A percentile compares a stretch with the other conserved stretches of the same genome.
Evolutionary conservation across 2,113 vertebrate species (phyloP).

Genomic region (Nibea albiflora): DNA sequence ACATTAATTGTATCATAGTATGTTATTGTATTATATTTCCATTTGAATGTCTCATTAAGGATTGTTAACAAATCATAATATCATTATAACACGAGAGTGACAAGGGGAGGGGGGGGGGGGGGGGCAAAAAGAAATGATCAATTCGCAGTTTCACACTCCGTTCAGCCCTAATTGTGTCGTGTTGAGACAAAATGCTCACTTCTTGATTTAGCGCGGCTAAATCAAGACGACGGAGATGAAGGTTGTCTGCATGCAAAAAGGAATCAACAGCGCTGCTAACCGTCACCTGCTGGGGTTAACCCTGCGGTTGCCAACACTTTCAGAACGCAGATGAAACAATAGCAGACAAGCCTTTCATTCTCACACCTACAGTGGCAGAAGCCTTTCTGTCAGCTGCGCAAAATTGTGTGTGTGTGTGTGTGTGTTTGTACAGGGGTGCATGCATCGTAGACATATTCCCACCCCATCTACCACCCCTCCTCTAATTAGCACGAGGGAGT

Average conservation of each 20-base stretch:
- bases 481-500: slow-evolving; percentile 83
- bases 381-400: slow-evolving; percentile 74
- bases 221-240: slow-evolving; percentile 63
- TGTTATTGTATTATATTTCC: neutral
- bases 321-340: slow-evolving; percentile 70
- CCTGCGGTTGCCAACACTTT: slow-evolving; percentile 71
- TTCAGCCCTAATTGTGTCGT: slow-evolving; percentile 60
- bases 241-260: slow-evolving; percentile 57
- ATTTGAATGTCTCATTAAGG: slow-evolving; percentile 1
- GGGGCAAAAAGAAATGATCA: slow-evolving; percentile 24
- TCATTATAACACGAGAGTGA: slow-evolving; percentile 18
- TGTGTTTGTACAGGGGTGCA: slow-evolving; percentile 64
- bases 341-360: slow-evolving; percentile 77
- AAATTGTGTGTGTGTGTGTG: slow-evolving; percentile 52
- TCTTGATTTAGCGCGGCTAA: slow-evolving; percentile 55
- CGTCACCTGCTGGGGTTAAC: slow-evolving; percentile 81
- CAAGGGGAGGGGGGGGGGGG: neutral
- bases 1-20: neutral
- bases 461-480: slow-evolving; percentile 19
- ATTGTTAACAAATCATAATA: slow-evolving; percentile 4
- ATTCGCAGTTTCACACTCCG: slow-evolving; percentile 47
- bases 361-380: slow-evolving; percentile 74
- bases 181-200: slow-evolving; percentile 54
- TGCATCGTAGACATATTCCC: slow-evolving; percentile 81
- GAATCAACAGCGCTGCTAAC: slow-evolving; percentile 74